A percentile compares a stretch with the other conserved stretches of the same genome.
Conservation (phyloP, 2,113 vertebrate genomes). For the Chionomys nivalis region DNA sequence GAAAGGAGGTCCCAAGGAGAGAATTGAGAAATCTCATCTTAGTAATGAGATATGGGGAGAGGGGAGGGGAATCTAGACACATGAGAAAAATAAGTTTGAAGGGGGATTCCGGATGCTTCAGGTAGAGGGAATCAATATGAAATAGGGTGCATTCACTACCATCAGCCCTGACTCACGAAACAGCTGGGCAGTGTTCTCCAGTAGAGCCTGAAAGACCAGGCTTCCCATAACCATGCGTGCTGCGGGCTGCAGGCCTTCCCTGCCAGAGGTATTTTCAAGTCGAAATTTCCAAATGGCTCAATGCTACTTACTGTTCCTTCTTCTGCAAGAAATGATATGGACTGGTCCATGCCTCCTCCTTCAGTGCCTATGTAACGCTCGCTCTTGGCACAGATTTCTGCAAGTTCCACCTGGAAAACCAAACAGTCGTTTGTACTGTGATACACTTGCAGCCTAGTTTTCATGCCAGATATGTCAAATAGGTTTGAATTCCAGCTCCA, state of each 20-base stretch:
- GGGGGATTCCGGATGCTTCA: not conserved
- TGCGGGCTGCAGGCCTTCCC: not conserved
- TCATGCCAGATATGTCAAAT: conserved; percentile 46
- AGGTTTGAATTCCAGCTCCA: conserved; percentile 27
- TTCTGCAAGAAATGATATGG: conserved; percentile 97
- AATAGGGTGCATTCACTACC: not conserved
- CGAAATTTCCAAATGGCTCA: conserved; percentile 7
- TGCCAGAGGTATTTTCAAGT: not conserved
- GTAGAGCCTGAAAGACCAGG: not conserved
- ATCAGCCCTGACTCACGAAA: not conserved
- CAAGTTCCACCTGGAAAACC: conserved; percentile 90
- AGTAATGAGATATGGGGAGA: not conserved
- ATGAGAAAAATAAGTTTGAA: conserved; percentile 17
- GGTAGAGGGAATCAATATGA: not conserved
- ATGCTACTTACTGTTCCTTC: conserved; percentile 92
- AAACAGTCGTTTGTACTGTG: conserved; percentile 52
- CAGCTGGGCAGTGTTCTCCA: not conserved
- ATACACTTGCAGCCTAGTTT: conserved; percentile 15
- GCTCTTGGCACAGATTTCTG: conserved; percentile 95
- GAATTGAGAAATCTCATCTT: conserved; percentile 53
- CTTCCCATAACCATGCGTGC: not conserved
- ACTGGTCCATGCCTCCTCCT: conserved; percentile 99
- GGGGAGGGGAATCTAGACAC: not conserved
- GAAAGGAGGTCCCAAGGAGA: conserved; percentile 24
- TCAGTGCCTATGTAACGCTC: conserved; percentile 97